A percentile compares a stretch with the other conserved stretches of the same genome.
These are phyloP conservation scores for Proteles cristata DNA, from an alignment of 2,113 vertebrate species.

Conservation along the genomic window DNA sequence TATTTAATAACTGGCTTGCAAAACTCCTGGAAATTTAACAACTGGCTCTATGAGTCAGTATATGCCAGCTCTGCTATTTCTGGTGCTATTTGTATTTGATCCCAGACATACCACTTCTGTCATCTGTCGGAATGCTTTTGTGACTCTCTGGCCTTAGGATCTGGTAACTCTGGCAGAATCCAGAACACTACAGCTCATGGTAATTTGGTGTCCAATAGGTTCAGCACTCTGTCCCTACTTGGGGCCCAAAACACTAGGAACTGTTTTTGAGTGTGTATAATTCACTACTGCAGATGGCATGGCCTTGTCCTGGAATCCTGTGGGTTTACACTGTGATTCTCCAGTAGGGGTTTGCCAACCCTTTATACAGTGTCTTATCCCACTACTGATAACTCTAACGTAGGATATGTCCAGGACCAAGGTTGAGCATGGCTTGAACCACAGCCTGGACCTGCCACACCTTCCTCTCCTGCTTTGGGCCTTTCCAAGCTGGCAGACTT, in stretches of 20 bases:
- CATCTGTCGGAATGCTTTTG: background rate
- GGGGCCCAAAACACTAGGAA: background rate
- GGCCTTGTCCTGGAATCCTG: background rate
- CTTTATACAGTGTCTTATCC: background rate
- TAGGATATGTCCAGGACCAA: background rate
- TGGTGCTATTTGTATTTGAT: background rate
- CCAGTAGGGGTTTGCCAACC: background rate
- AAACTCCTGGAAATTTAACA: background rate
- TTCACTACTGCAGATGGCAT: background rate
- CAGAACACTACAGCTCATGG: background rate
- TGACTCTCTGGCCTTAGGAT: no score
- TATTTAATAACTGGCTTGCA: background rate
- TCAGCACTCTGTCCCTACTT: background rate
- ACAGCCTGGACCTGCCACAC: background rate
- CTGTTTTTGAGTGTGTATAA: background rate
- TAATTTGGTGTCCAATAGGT: background rate
- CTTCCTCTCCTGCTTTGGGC: background rate
- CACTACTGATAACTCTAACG: background rate
- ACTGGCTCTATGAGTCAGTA: background rate
- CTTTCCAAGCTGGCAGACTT: background rate
- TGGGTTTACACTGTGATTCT: background rate
- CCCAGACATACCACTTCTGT: background rate
- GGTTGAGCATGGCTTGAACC: background rate
- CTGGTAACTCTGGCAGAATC: background rate
- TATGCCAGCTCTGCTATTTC: background rate